Percentiles rank a stretch among this genome's conserved stretches.
Evolutionary conservation across 1,140 invertebrate genomes (phyloP).

Genomic region (Papilio aristodemus): DNA sequence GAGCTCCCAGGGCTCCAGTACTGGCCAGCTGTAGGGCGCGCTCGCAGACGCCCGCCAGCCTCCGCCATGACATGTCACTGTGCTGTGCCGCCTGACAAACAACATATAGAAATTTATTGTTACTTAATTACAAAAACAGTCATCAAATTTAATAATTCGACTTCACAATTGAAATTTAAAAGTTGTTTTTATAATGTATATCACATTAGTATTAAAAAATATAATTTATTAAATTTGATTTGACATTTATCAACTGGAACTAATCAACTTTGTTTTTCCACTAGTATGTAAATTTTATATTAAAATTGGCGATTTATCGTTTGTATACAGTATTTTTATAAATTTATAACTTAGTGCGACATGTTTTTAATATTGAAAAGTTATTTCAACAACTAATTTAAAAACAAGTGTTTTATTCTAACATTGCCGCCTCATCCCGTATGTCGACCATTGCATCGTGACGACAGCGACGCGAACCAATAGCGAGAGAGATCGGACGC

Average conservation of each 20-base stretch:
- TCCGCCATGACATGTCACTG: conserved; percentile 55
- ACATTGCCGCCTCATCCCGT: conserved; percentile 44
- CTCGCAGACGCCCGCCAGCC: conserved; percentile 58
- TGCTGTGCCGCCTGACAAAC: conserved; percentile 55
- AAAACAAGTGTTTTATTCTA: conserved; percentile 35
- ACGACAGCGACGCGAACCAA: conserved; percentile 44
- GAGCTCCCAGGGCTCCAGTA: conserved; percentile 13
- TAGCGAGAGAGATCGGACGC: conserved; percentile 24
- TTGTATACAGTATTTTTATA: too few species aligned
- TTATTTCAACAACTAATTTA: conserved; percentile 5
- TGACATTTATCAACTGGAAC: too few species aligned
- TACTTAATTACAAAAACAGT: too few species aligned
- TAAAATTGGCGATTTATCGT: too few species aligned
- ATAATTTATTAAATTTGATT: too few species aligned
- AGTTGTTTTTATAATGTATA: too few species aligned
- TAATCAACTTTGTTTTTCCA: too few species aligned
- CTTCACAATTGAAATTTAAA: too few species aligned
- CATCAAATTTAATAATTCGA: too few species aligned
- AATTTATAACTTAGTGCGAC: too few species aligned
- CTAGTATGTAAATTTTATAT: too few species aligned
- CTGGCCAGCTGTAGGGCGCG: conserved; percentile 55
- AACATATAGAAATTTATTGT: not conserved
- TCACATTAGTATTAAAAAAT: too few species aligned
- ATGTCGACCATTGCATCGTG: conserved; percentile 30
- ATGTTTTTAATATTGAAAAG: not conserved